Conservation (phyloP, 2,113 vertebrate genomes). For the Aegithalos caudatus region DNA sequence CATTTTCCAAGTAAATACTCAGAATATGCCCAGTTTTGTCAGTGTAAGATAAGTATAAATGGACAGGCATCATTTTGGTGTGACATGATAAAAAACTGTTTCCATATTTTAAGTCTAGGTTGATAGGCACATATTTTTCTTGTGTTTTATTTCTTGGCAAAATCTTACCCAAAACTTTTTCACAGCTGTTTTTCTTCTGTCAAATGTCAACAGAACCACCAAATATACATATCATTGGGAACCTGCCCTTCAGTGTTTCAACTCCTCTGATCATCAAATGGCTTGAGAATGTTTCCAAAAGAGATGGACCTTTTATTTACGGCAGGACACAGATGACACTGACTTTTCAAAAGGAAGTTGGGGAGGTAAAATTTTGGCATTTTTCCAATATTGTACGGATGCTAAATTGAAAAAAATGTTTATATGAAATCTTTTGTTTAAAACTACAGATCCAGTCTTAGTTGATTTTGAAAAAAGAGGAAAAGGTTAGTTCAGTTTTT, state of each 20-base stretch:
- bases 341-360: conserved; percentile 99
- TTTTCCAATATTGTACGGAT: not conserved
- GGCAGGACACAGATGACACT: conserved; percentile 90
- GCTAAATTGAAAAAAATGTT: not conserved
- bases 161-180: not conserved
- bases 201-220: conserved; percentile 82
- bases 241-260: conserved; percentile 93
- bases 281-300: conserved; percentile 83
- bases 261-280: conserved; percentile 93
- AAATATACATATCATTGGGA: conserved; percentile 93
- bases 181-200: not conserved
- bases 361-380: conserved; percentile 78
- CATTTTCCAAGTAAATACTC: not conserved
- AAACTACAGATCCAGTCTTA: not conserved
- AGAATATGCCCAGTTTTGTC: not conserved
- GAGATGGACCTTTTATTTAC: conserved; percentile 84
- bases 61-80: not conserved
- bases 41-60: not conserved
- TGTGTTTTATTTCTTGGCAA: not conserved
- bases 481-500: not conserved
- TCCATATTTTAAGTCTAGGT: not conserved
- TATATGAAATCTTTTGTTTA: not conserved
- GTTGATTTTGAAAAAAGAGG: not conserved
- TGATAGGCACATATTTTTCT: accelerated
- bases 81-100: not conserved